Evolutionary conservation across 2,888 invertebrate genomes (phyloP).

Genomic region (Agrotis puta): DNA sequence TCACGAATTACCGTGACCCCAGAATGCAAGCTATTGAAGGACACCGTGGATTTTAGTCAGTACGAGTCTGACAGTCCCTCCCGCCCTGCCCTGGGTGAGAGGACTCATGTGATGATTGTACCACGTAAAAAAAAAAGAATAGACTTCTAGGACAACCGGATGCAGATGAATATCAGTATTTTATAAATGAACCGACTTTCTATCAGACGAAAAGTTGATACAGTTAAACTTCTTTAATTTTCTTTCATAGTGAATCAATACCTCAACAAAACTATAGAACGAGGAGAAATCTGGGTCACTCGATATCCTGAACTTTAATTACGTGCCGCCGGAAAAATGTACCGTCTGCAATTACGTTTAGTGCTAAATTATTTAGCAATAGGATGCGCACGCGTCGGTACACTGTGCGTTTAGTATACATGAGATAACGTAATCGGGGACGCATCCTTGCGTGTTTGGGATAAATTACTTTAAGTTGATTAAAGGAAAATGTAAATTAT

Average conservation of each 20-base stretch:
- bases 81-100: no score
- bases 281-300: conserved; percentile 69
- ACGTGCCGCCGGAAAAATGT: conserved; percentile 54
- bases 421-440: conserved; percentile 34
- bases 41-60: no score
- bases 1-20: no score
- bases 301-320: conserved; percentile 56
- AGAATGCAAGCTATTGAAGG: no score
- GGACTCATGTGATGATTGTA: no score
- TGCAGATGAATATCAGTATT: no score
- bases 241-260: conserved; percentile 19
- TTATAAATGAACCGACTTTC: no score
- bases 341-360: conserved; percentile 37
- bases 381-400: conserved; percentile 47
- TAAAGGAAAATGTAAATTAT: conserved; percentile 3
- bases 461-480: background rate
- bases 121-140: no score
- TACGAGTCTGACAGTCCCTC: no score
- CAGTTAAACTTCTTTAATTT: conserved; percentile 8
- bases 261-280: conserved; percentile 16
- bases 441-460: conserved; percentile 38
- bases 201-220: background rate
- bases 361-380: conserved; percentile 34
- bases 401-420: conserved; percentile 31
- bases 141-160: no score